Base-by-base conservation (phyloP, 2,797 vertebrate species). In the Phoeniculus purpureus region DNA sequence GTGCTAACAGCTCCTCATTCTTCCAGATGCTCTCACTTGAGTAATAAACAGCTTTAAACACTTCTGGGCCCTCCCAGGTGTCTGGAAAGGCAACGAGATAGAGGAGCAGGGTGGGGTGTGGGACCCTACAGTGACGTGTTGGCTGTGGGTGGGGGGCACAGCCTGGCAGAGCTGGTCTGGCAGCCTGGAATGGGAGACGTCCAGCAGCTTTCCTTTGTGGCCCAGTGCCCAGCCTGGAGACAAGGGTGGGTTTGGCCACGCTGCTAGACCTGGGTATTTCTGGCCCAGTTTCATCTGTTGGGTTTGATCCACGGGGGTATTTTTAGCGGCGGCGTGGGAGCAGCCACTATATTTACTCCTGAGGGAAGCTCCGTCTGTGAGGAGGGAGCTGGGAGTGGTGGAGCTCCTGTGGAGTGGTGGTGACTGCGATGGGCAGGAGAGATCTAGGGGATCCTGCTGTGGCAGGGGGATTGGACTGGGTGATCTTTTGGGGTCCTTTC, bases 341-440 rank as follows among this genome's bases (percentile, higher is more conserved):
- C 93, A 85, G 95, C 95, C 95, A 94, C 95, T 96, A 90, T 96
- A 94, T 96, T 96, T 96, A 81, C 86, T 89, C 54, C 67, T 67
- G 20, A 3, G 66, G 90, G 89, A 94, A 90, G 60, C 86, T 83
- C 59, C 5, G 32, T 32, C 73, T 80, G 11, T 5, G 27, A 89
- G 48, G 47, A 74, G 55, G 81, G 86, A 64, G 62, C 81, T 78
- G 72, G 72, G 21, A 75, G 52, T 76, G 76, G 85, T 79, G 82
- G 87, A 66, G 82, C 74, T 65, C 71, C 26, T 23, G 13, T 56
- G 78, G 20, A 89, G 71, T 27, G 21, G 26, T 43, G 60, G 29
- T 81, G 90, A 72, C 75, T 87, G 68, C 48, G 7, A 82, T 90
- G 81, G 89, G 73, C 10, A 15, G 70, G 48, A 90, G 20, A 12